phyloP scores from a whole-genome alignment of 2,888 invertebrate genomes.

The Stenolophus ochropezus region DNA sequence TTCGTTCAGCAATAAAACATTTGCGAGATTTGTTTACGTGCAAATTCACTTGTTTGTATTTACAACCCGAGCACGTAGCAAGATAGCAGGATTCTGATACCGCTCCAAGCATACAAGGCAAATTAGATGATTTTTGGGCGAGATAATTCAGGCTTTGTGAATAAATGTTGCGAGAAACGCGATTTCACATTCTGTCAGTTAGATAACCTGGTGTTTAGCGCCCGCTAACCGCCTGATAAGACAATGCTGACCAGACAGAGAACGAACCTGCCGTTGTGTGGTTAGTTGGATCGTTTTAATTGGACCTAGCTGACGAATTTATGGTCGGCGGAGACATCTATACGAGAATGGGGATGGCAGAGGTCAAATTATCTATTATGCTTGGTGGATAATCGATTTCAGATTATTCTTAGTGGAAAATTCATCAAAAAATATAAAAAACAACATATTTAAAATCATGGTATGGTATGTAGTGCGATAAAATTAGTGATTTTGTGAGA shows the following conservation, averaged over 20 bases:
- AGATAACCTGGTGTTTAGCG: slow-evolving; percentile 30
- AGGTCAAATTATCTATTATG: background rate
- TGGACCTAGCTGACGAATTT: background rate
- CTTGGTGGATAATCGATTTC: no score
- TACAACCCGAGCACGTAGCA: background rate
- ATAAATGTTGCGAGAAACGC: slow-evolving; percentile 11
- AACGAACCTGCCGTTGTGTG: background rate
- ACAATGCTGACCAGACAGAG: slow-evolving; percentile 24
- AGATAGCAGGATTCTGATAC: background rate
- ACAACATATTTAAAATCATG: no score
- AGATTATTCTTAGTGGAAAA: no score
- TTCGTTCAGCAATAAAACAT: background rate
- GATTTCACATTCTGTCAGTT: slow-evolving; percentile 30
- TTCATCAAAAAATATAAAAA: no score
- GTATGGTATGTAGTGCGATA: no score
- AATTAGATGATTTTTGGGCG: background rate
- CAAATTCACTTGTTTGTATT: background rate
- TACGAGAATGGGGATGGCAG: background rate
- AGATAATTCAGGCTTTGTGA: background rate
- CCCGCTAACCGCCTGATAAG: background rate
- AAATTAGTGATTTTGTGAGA: no score
- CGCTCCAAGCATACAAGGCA: background rate
- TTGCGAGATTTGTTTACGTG: background rate
- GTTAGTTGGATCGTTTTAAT: slow-evolving; percentile 33
- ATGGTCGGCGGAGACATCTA: background rate